These are phyloP conservation scores for Cepphus grylle DNA, from an alignment of 2,113 vertebrate genomes.

Conservation along the genomic window DNA sequence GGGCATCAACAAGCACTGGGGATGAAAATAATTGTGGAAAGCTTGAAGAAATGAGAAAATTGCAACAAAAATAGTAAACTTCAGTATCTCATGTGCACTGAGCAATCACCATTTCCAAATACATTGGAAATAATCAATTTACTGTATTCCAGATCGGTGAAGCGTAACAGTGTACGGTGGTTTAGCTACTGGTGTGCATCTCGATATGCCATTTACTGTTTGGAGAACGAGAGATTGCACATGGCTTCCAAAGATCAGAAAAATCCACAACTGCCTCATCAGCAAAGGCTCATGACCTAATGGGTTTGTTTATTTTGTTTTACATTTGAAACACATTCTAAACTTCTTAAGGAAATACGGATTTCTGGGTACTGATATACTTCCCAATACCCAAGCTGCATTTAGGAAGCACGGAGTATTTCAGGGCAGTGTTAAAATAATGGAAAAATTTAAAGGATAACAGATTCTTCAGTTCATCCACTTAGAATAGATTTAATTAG, in stretches of 20 bases:
- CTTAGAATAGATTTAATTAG: neutral
- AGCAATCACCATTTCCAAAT: neutral
- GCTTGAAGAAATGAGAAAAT: conserved; percentile 7
- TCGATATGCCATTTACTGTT: neutral
- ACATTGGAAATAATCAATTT: neutral
- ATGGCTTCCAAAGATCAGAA: neutral
- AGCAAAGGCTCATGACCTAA: neutral
- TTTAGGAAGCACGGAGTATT: neutral
- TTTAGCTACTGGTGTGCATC: neutral
- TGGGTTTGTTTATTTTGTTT: neutral
- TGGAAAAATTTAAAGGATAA: neutral
- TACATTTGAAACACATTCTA: neutral
- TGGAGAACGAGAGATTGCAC: neutral
- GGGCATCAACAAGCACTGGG: neutral
- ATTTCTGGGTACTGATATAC: neutral
- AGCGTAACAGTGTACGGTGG: neutral
- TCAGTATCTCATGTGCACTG: neutral
- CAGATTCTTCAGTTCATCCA: neutral
- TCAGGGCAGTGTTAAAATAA: neutral
- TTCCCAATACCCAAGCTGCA: neutral
- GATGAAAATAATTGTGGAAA: neutral
- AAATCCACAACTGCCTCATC: neutral
- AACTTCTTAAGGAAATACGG: neutral
- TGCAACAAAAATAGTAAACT: neutral
- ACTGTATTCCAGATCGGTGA: neutral